phyloP scores from a whole-genome alignment of 2,888 invertebrate genomes.

The Ochropleura plecta region DNA sequence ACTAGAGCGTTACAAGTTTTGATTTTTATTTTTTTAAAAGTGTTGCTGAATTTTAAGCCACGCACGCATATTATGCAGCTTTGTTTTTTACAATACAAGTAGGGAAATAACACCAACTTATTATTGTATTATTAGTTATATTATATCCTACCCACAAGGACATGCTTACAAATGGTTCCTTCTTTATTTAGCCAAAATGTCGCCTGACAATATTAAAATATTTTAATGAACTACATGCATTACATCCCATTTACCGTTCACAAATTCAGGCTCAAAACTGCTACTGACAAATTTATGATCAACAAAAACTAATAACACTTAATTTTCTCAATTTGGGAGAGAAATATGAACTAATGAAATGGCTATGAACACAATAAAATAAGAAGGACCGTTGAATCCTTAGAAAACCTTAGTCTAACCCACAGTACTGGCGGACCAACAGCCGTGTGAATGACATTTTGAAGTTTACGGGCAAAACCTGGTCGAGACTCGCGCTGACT shows the following conservation, averaged over 20 bases:
- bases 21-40: background rate
- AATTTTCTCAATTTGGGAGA: too few species aligned
- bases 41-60: background rate
- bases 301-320: background rate
- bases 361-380: too few species aligned
- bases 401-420: too few species aligned
- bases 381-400: too few species aligned
- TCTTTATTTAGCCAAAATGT: background rate
- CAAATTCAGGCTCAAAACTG: too few species aligned
- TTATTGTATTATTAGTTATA: too few species aligned
- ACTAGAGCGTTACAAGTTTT: conserved; percentile 1
- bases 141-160: background rate
- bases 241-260: too few species aligned
- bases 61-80: too few species aligned
- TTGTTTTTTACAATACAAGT: background rate
- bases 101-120: too few species aligned
- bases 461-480: background rate
- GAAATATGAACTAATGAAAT: background rate
- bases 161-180: too few species aligned
- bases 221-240: too few species aligned
- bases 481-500: background rate
- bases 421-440: background rate
- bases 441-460: background rate
- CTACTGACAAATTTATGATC: background rate
- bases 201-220: too few species aligned